Percentiles rank a stretch among this genome's conserved stretches.
phyloP scores from a whole-genome alignment of 2,888 invertebrate species.

The Artemia sinica region DNA sequence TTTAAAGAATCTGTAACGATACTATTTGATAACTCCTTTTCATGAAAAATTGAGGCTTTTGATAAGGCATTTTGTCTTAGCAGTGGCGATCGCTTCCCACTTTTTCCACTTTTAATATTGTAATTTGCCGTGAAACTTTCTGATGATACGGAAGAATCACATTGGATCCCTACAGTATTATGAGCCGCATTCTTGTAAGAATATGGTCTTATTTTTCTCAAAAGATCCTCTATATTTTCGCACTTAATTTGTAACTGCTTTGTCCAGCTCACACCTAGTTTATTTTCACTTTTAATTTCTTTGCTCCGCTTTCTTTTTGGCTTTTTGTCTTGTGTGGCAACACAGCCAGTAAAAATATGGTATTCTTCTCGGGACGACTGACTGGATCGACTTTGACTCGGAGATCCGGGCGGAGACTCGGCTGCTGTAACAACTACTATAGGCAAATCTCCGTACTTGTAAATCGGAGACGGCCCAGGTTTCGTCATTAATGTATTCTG shows the following conservation, averaged over 20 bases:
- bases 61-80: constrained; percentile 3
- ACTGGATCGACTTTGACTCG: constrained; percentile 1
- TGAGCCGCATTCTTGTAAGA: not conserved
- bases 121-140: constrained; percentile 1
- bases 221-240: not conserved
- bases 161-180: not conserved
- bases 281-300: constrained; percentile 1
- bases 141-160: not conserved
- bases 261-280: not conserved
- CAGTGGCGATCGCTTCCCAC: not conserved
- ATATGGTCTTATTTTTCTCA: not conserved
- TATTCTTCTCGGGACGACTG: not conserved
- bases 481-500: not conserved
- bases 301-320: not conserved
- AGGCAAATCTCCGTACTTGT: constrained; percentile 8
- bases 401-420: not conserved
- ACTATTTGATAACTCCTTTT: not conserved
- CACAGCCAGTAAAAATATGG: not conserved
- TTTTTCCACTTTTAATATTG: not conserved
- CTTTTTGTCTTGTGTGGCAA: not conserved
- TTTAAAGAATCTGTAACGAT: not conserved
- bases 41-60: constrained; percentile 5
- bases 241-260: constrained; percentile 1
- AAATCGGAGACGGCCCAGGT: not conserved
- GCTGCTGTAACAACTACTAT: constrained; percentile 7